Percentiles rank a stretch among this genome's conserved stretches.
Evolutionary conservation across 1,140 invertebrate species (phyloP).

Genomic region (Cecropterus lyciades): DNA sequence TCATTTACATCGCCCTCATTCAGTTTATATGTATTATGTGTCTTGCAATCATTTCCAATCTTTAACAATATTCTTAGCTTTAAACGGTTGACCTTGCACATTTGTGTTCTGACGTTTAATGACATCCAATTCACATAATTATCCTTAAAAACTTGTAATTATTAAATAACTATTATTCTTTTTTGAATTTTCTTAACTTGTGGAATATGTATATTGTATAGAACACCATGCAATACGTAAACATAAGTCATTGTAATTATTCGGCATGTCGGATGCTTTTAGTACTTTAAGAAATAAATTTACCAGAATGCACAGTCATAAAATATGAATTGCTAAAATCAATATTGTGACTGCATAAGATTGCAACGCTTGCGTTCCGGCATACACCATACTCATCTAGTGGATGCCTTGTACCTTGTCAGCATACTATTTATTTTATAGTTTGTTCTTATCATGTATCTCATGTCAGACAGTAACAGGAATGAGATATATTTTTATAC

Average conservation of each 20-base stretch:
- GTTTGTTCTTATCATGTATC: too few relatives aligned
- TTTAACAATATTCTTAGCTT: not conserved
- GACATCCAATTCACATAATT: too few relatives aligned
- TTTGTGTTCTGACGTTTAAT: not conserved
- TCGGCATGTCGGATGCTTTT: too few relatives aligned
- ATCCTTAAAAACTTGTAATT: too few relatives aligned
- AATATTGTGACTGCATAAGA: constrained; percentile 8
- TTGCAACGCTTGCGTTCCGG: constrained; percentile 4
- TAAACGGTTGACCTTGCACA: not conserved
- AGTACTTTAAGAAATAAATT: not conserved
- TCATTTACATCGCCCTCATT: not conserved
- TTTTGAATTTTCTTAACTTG: too few relatives aligned
- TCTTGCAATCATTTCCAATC: constrained; percentile 6
- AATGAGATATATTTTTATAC: too few relatives aligned
- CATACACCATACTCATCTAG: not conserved
- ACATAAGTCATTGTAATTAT: too few relatives aligned
- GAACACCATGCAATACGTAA: too few relatives aligned
- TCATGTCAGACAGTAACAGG: too few relatives aligned
- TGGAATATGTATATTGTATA: too few relatives aligned
- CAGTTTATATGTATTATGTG: not conserved
- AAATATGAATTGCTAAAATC: not conserved
- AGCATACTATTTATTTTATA: constrained; percentile 1
- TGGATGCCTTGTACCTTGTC: constrained; percentile 2
- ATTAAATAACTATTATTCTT: too few relatives aligned
- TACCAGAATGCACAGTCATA: not conserved